A percentile compares a stretch with the other conserved stretches of the same genome.
These are phyloP conservation scores for Elegia similella DNA, from an alignment of 2,888 invertebrate species.

Conservation along the genomic window DNA sequence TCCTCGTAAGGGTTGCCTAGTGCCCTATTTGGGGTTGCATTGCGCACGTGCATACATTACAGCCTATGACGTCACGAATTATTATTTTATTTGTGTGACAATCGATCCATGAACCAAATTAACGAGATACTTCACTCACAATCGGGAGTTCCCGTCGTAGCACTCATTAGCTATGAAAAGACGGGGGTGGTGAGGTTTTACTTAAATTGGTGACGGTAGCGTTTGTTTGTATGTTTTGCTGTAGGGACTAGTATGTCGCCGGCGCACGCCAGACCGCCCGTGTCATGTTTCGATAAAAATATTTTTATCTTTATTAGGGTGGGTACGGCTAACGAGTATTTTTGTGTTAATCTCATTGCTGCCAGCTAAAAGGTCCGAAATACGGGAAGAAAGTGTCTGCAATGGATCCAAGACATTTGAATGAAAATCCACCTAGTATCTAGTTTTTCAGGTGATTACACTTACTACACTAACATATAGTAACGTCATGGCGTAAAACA, in stretches of 20 bases:
- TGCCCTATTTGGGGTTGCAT: constrained; percentile 51
- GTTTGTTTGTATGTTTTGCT: constrained; percentile 23
- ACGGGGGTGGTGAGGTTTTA: constrained; percentile 44
- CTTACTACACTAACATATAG: too few species aligned
- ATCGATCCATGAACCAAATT: constrained; percentile 54
- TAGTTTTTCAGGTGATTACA: too few species aligned
- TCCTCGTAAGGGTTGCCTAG: constrained; percentile 33
- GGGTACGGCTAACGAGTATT: too few species aligned
- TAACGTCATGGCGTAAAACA: too few species aligned
- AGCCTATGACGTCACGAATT: constrained; percentile 60
- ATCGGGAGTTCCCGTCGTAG: constrained; percentile 34
- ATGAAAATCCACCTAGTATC: too few species aligned
- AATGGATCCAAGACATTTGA: too few species aligned
- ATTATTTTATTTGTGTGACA: constrained; percentile 50
- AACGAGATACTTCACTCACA: constrained; percentile 45
- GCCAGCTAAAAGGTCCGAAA: too few species aligned
- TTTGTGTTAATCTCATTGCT: too few species aligned
- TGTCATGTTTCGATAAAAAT: constrained; percentile 52
- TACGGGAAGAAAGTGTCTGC: too few species aligned
- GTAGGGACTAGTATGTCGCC: constrained; percentile 40
- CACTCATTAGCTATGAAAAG: constrained; percentile 23
- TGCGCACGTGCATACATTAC: constrained; percentile 54
- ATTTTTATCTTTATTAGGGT: constrained; percentile 38
- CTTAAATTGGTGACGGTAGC: constrained; percentile 39
- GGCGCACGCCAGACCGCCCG: constrained; percentile 63